Evolutionary conservation across 2,797 vertebrate species (phyloP).

Genomic region (Phalanger gymnotis): DNA sequence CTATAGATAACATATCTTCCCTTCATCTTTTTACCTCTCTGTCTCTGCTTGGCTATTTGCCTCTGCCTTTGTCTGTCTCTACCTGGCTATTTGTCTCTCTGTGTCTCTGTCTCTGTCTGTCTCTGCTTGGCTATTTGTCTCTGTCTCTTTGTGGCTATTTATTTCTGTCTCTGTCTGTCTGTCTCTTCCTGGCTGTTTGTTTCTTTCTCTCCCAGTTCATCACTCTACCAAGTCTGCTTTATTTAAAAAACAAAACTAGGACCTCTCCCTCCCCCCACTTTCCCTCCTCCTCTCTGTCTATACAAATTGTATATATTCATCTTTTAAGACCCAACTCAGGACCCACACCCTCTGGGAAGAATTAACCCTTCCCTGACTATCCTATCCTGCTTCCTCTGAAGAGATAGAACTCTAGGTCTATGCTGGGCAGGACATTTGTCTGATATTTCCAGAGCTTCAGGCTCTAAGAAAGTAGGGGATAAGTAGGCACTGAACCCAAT

Average conservation of each 20-base stretch:
- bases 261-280: background rate
- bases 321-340: background rate
- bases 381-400: background rate
- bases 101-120: no score
- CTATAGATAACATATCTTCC: background rate
- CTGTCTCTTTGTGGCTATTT: background rate
- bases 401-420: background rate
- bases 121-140: no score
- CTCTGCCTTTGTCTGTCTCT: background rate
- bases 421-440: background rate
- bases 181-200: no score
- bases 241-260: background rate
- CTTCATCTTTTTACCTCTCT: background rate
- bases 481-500: background rate
- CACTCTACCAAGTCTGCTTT: background rate
- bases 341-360: background rate
- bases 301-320: background rate
- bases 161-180: background rate
- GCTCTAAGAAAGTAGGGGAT: background rate
- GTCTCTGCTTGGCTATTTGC: background rate
- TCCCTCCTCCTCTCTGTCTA: background rate
- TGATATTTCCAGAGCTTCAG: background rate
- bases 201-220: background rate
- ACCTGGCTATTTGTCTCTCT: no score
- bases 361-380: background rate